phyloP scores from a whole-genome alignment of 2,888 invertebrate species.

The Mimumesa dahlbomi region DNA sequence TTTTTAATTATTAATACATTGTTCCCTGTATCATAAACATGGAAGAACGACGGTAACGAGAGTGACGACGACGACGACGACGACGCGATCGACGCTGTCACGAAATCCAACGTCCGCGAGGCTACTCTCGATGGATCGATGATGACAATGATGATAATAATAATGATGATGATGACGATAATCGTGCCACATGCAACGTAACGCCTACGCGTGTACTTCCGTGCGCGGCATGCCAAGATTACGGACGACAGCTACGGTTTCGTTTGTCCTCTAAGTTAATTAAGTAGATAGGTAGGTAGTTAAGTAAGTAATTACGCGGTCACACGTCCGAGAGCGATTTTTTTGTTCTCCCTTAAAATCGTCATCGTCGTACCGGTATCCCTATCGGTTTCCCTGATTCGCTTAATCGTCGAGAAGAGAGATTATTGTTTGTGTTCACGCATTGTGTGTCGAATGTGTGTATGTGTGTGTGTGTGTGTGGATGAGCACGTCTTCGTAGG shows the following conservation, averaged over 20 bases:
- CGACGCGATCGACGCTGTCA: not conserved
- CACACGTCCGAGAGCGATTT: constrained; percentile 39
- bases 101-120: not conserved
- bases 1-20: too few species aligned
- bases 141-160: too few species aligned
- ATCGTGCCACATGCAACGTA: not conserved
- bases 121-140: constrained; percentile 11
- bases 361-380: too few species aligned
- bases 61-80: not conserved
- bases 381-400: too few species aligned
- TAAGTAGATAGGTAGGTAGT: constrained; percentile 57
- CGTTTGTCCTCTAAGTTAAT: constrained; percentile 47
- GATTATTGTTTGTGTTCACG: too few species aligned
- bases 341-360: too few species aligned
- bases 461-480: not conserved
- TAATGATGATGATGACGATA: not conserved
- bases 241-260: constrained; percentile 37
- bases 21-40: too few species aligned
- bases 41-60: too few species aligned
- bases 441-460: too few species aligned
- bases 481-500: not conserved
- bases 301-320: constrained; percentile 52
- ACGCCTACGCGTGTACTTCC: not conserved
- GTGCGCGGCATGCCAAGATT: not conserved
- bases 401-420: not conserved